Evolutionary conservation across 2,888 invertebrate genomes (phyloP), one percentile per base, ranked within the genome.

Genomic region (Cheilosia vernalis): DNA sequence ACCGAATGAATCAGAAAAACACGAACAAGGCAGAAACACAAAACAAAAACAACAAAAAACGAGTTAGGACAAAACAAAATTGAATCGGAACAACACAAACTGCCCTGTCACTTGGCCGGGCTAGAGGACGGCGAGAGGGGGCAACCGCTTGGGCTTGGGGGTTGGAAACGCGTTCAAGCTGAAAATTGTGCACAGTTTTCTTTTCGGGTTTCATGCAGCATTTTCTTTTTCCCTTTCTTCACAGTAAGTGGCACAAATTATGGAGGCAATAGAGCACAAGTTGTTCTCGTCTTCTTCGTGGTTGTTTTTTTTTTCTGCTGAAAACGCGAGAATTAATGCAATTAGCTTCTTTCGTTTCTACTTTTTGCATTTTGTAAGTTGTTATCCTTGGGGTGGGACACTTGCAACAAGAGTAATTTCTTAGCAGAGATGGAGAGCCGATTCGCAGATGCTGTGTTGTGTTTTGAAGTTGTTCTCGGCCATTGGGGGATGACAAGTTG

Each of bases 261-360:
- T 84, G 80, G 80, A 79, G 84, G 84, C 80, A 84, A 84, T 80
- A 74, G 80, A 80, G 70, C 80, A 84, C 80, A 30, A 74, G 69
- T 70, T 69, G 61, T 70, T 76, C 30, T 42, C 70, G 70, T 47
- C 66, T 47, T 76, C 21, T 64, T 30, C 9, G 7, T 30, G 9
- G 15, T 69, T 64, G 1, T 17, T 3, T 58, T 30, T 17, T 19
- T 44, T 9, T 79, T 84, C 15, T 78, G 74, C 60, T 84, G 84
- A 80, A 70, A 84, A 80, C 84, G 80, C 84, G 84, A 80, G 70
- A 84, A 84, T 80, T 84, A 84, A 84, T 84, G 80, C 84, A 84
- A 84, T 84, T 84, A 84, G 74, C 80, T 84, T 80, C 80, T 66
- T 79, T 74, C 64, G 63, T 76, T 80, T 53, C 40, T 63, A 44